phyloP scores from a whole-genome alignment of 2,797 vertebrate genomes.

The Meriones psammophilus region DNA sequence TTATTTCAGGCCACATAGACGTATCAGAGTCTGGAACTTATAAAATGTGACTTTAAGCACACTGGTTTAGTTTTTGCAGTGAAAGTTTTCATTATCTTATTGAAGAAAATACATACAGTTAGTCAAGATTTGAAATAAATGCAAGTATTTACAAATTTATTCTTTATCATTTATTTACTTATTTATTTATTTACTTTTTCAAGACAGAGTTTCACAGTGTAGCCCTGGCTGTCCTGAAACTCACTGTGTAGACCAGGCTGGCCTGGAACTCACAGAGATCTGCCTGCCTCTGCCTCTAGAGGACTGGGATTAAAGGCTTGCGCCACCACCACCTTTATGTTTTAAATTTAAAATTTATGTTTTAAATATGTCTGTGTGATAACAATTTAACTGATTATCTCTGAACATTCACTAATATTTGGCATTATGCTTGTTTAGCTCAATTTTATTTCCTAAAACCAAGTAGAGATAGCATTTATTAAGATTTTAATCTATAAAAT shows the following conservation, averaged over 20 bases:
- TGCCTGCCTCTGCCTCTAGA: neutral
- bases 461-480: slow-evolving; percentile 6
- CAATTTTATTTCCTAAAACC: neutral
- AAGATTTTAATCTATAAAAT: neutral
- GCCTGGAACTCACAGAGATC: neutral
- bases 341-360: slow-evolving; percentile 20
- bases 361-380: slow-evolving; percentile 30
- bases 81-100: neutral
- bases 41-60: neutral
- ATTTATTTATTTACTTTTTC: neutral
- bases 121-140: neutral
- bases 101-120: neutral
- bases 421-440: neutral
- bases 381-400: neutral
- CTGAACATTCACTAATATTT: neutral
- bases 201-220: neutral
- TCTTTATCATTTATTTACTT: too few species aligned
- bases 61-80: neutral
- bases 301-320: neutral
- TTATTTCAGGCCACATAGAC: neutral
- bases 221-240: neutral
- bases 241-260: neutral
- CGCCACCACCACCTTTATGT: neutral
- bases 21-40: neutral
- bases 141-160: neutral